Evolutionary conservation across 2,113 vertebrate species (phyloP).

Genomic region (Zapus hudsonius): DNA sequence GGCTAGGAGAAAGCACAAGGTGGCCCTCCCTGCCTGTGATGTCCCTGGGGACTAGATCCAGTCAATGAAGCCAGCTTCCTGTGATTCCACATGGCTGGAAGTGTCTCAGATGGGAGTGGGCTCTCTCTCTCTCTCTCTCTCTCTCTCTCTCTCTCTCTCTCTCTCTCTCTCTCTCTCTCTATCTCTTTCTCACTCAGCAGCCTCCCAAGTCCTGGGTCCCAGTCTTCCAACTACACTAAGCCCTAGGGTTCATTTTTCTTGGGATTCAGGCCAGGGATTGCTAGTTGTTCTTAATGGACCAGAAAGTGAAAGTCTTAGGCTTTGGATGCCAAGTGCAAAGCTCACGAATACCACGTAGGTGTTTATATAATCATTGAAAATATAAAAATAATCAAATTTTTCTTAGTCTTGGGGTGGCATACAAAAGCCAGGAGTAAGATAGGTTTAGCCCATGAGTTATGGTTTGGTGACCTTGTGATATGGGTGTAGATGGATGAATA

Average conservation of each 20-base stretch:
- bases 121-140: neutral
- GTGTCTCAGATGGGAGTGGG: too few species aligned
- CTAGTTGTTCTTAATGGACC: neutral
- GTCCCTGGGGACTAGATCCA: neutral
- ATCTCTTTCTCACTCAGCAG: too few species aligned
- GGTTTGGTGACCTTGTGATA: neutral
- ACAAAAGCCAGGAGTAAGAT: neutral
- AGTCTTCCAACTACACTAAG: neutral
- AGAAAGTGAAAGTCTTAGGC: neutral
- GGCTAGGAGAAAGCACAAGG: neutral
- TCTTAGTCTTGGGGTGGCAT: neutral
- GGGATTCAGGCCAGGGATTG: neutral
- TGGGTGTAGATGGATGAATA: neutral
- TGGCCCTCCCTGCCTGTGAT: neutral
- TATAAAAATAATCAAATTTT: neutral
- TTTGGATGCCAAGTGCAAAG: neutral
- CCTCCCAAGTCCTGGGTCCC: neutral
- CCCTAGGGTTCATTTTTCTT: neutral
- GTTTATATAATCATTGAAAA: neutral
- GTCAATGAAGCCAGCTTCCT: neutral
- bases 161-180: too few species aligned
- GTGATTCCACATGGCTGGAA: neutral
- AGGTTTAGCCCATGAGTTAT: neutral
- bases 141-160: neutral
- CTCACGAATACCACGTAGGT: neutral